These are phyloP conservation scores for Turdus rufiventris DNA, from an alignment of 2,113 vertebrate species.

Conservation along the genomic window DNA sequence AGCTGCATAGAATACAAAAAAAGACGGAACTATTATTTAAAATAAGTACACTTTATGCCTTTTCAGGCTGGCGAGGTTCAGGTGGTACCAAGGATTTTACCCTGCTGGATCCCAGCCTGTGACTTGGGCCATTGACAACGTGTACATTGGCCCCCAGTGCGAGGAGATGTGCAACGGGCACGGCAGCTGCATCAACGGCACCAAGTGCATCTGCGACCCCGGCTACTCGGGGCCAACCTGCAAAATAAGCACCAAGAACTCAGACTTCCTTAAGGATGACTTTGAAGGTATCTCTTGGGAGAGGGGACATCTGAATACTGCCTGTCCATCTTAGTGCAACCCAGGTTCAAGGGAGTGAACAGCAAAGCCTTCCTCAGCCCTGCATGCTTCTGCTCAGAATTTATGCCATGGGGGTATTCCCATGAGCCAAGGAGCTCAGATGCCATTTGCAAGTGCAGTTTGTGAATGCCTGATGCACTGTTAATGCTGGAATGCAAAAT, in stretches of 20 bases:
- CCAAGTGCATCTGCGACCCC: slow-evolving; percentile 88
- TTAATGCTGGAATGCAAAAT: not conserved
- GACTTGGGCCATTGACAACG: slow-evolving; percentile 94
- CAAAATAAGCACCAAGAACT: slow-evolving; percentile 85
- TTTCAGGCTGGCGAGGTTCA: slow-evolving; percentile 89
- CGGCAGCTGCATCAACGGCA: slow-evolving; percentile 87
- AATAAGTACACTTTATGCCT: not conserved
- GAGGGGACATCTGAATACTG: not conserved
- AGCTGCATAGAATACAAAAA: not conserved
- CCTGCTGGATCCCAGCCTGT: slow-evolving; percentile 83
- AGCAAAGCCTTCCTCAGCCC: not conserved
- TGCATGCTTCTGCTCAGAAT: not conserved
- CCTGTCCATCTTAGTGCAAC: not conserved
- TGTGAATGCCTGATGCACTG: not conserved
- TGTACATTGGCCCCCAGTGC: slow-evolving; percentile 95
- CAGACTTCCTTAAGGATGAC: slow-evolving; percentile 96
- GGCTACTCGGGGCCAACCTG: slow-evolving; percentile 90
- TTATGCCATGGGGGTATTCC: not conserved
- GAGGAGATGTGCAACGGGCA: slow-evolving; percentile 96
- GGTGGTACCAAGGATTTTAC: slow-evolving; percentile 98
- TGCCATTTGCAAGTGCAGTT: not conserved
- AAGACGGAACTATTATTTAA: not conserved
- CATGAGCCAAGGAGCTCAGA: not conserved
- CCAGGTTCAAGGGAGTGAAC: not conserved
- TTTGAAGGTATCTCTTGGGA: slow-evolving; percentile 86